Base-by-base conservation (phyloP, 2,113 vertebrate species). In the Sebastes fasciatus region DNA sequence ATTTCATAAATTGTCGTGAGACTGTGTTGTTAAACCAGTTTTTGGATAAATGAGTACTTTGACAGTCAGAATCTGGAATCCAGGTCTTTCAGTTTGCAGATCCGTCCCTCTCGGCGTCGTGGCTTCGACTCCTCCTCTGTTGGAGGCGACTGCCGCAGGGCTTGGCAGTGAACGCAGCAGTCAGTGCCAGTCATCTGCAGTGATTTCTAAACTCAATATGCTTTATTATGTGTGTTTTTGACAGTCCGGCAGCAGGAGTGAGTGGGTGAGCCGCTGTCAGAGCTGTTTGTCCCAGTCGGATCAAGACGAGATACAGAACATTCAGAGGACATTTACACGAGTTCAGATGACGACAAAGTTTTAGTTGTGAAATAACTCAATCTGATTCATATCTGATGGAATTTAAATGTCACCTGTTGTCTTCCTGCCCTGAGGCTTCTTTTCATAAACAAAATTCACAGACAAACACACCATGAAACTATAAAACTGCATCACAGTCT, bases 231-330 rank as follows among this genome's bases (percentile, higher is more conserved):
- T 34, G 70, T 4, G 11, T 72, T 23, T 70, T 9, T 54, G 43
- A 46, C 54, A 23, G 70, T 73, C 52, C 19, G 34, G 34, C 34
- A 21, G 54, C 54, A 46, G 68, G 51, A 75, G 46, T 21, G 70
- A 6, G 74, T 65, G 34, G 61, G 34, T 6, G 60, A 52, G 60
- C 60, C 10, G 73, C 72, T 34, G 58, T 71, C 68, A 57, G 52
- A 43, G 69, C 52, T 21, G 26, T 57, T 43, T 16, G 69, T 75
- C 48, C 63, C 58, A 2, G 58, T 40, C 16, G 1, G 57, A 74
- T 17, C 43, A 74, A 61, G 71, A 74, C 57, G 57, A 49, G 40
- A 34, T 34, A n/a, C 71, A 49, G 48, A 49, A 49, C 48, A 14
- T 34, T 34, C 34, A 34, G 34, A 34, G 34, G 34, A 34, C 34